phyloP scores from a whole-genome alignment of 1,140 invertebrate species.

The Chionoecetes opilio region DNA sequence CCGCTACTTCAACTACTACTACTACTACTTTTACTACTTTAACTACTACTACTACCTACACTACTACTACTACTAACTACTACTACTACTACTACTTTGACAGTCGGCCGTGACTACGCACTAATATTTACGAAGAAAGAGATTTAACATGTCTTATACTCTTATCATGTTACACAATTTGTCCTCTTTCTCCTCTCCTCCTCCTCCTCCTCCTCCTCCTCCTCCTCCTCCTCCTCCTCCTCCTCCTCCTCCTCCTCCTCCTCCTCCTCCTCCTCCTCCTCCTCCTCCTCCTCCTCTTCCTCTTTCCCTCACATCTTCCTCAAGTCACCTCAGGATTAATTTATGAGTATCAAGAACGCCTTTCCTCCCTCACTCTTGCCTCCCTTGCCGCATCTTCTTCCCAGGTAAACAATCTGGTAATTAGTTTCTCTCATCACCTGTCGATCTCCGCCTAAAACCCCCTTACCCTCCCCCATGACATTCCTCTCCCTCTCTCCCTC shows the following conservation, averaged over 20 bases:
- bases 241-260: background rate
- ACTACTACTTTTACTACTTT: too few relatives aligned
- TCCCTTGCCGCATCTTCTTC: background rate
- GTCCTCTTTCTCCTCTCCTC: background rate
- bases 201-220: slow-evolving; percentile 14
- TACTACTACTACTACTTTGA: background rate
- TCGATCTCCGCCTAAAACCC: background rate
- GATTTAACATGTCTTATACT: background rate
- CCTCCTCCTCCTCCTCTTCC: background rate
- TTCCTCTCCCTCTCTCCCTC: background rate
- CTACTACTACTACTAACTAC: too few relatives aligned
- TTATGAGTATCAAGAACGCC: too few relatives aligned
- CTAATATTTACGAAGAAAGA: background rate
- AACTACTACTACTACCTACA: too few relatives aligned
- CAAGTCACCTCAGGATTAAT: too few relatives aligned
- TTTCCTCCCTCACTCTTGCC: background rate
- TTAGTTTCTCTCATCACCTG: slow-evolving; percentile 19
- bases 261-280: background rate
- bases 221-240: background rate
- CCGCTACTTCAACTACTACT: too few relatives aligned
- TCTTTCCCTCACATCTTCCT: background rate
- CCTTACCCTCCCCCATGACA: background rate
- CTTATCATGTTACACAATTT: background rate
- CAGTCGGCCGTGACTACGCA: background rate
- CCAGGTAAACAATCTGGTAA: background rate